Evolutionary conservation across 2,888 invertebrate genomes (phyloP), one percentile per base, ranked within the genome.

Genomic region (Chironomus tentans): DNA sequence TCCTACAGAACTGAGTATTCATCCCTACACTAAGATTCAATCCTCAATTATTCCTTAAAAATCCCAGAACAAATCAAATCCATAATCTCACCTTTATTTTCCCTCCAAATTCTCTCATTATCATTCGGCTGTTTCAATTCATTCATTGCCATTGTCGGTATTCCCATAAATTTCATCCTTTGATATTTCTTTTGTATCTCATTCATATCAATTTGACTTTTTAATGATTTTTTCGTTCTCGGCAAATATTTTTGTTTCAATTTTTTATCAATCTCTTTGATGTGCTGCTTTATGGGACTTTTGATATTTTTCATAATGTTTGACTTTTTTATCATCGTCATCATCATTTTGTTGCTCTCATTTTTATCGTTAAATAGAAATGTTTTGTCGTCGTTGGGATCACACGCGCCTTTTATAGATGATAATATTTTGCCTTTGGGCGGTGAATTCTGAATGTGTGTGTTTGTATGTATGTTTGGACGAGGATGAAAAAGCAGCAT

Each of bases 81-180:
- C 10, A 38, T 38, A 1, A 38, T 4, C 38, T 22, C 22, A 24
- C 13, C 21, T 22, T 65, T 6, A 21, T 22, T 65, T 24, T 24
- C 13, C 18, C 15, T n/a, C 18, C 3, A 7, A 38, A 10, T 38
- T 2, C 38, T 38, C 10, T 38, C 38, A 38, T 38, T 38, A 38
- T 38, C 38, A 38, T 38, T 38, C 38, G 10, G 1, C 38, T 10
- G 38, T 10, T 38, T 10, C 7, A 38, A 38, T 38, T 38, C 38
- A 38, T 2, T 38, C 13, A 65, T 65, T 24, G 22, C 65, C 15
- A 18, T 56, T 13, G 21, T 47, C 15, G 22, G 24, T 15, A 71
- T 56, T 28, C 71, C 71, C 71, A 71, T 71, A 21, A 71, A 71
- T n/a, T 50, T 71, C 71, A 70, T 70, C 46, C 70, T 38, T 46